Percentiles rank a stretch among this genome's conserved stretches.
Evolutionary conservation across 2,888 invertebrate genomes (phyloP).

Genomic region (Lapara coniferarum): DNA sequence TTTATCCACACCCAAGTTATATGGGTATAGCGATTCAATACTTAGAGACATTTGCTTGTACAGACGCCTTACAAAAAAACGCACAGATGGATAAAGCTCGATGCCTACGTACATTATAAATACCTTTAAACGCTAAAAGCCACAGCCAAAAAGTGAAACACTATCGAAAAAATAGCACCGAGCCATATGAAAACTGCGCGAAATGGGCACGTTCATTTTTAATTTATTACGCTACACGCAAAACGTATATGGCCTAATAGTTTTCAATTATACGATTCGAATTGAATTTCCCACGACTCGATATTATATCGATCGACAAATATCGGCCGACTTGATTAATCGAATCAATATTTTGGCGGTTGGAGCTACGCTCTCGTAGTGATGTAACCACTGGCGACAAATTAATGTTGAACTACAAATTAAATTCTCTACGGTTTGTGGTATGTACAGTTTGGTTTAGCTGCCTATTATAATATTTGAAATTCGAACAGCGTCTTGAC

Average conservation of each 20-base stretch:
- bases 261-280: conserved; percentile 61
- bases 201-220: conserved; percentile 55
- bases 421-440: not conserved
- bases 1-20: too few relatives aligned
- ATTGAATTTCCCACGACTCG: conserved; percentile 58
- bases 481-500: not conserved
- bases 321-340: conserved; percentile 58
- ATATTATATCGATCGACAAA: conserved; percentile 50
- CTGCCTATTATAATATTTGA: not conserved
- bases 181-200: conserved; percentile 45
- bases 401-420: conserved; percentile 8
- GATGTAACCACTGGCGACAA: conserved; percentile 3
- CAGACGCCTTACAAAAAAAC: too few relatives aligned
- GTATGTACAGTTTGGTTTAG: not conserved
- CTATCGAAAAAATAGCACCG: conserved; percentile 28
- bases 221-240: conserved; percentile 51
- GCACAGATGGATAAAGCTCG: too few relatives aligned
- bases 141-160: not conserved
- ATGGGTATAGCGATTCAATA: too few relatives aligned
- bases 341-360: conserved; percentile 58
- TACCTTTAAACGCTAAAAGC: not conserved
- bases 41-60: too few relatives aligned
- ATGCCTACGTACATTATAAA: not conserved
- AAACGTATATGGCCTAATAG: conserved; percentile 48
- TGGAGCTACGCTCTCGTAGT: conserved; percentile 22